A percentile compares a stretch with the other conserved stretches of the same genome.
phyloP scores from a whole-genome alignment of 2,888 invertebrate species.

The Gymnocheta viridis region DNA sequence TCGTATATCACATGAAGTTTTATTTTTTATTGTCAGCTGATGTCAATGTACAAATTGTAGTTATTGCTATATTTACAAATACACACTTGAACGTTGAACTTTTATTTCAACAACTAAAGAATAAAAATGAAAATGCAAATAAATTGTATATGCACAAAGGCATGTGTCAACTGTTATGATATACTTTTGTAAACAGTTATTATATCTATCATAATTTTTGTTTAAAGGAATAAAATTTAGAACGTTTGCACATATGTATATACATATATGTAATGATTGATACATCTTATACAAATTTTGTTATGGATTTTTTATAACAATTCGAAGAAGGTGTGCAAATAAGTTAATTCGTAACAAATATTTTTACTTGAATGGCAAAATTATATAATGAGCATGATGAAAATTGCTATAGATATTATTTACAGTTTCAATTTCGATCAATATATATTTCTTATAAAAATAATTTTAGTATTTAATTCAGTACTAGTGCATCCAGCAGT shows the following conservation, averaged over 20 bases:
- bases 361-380: background rate
- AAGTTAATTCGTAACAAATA: background rate
- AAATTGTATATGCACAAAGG: conserved; percentile 44
- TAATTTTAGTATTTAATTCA: no score
- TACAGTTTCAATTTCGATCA: no score
- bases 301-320: no score
- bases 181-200: conserved; percentile 38
- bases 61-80: conserved; percentile 41
- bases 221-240: background rate
- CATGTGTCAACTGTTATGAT: conserved; percentile 56
- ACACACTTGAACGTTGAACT: conserved; percentile 39
- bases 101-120: conserved; percentile 6
- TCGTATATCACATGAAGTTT: conserved; percentile 15
- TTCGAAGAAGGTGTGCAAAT: background rate
- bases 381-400: background rate
- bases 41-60: conserved; percentile 37
- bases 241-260: background rate
- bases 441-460: no score
- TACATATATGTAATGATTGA: no score
- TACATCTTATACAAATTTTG: no score
- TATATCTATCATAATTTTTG: background rate
- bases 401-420: no score
- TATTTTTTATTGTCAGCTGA: conserved; percentile 28
- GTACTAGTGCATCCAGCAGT: no score
- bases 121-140: conserved; percentile 29